phyloP scores from a whole-genome alignment of 2,888 invertebrate genomes.

The Scaptomyza flava region DNA sequence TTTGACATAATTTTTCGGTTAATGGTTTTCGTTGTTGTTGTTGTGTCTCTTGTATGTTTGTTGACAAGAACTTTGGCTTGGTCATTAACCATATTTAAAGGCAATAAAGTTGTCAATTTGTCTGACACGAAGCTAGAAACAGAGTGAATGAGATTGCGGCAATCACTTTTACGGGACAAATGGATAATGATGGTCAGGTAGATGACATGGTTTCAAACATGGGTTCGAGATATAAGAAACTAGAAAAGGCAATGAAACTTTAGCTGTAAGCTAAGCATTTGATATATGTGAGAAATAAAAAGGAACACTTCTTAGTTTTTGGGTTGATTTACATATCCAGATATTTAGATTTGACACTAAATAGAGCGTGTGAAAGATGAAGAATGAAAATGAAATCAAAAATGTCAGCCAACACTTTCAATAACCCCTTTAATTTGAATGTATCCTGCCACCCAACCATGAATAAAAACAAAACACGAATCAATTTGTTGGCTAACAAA shows the following conservation, averaged over 20 bases:
- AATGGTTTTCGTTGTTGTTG: constrained; percentile 42
- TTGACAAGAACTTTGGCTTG: constrained; percentile 60
- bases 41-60: constrained; percentile 14
- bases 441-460: background rate
- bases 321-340: constrained; percentile 38
- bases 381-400: background rate
- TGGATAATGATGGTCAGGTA: constrained; percentile 53
- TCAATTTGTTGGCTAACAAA: constrained; percentile 28
- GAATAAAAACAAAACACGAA: constrained; percentile 9
- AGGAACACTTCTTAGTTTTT: constrained; percentile 23
- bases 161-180: constrained; percentile 11
- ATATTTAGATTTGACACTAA: constrained; percentile 17
- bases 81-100: constrained; percentile 76
- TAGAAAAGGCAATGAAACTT: constrained; percentile 41
- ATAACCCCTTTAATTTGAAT: background rate
- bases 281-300: constrained; percentile 31
- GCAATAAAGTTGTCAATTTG: constrained; percentile 77
- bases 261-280: constrained; percentile 27
- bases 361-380: constrained; percentile 48
- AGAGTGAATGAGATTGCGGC: constrained; percentile 48
- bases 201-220: constrained; percentile 64
- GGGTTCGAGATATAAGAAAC: constrained; percentile 11
- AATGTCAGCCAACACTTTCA: background rate
- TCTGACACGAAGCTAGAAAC: constrained; percentile 23
- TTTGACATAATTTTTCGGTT: constrained; percentile 72